A percentile compares a stretch with the other conserved stretches of the same genome.
Evolutionary conservation across 2,888 invertebrate genomes (phyloP).

Genomic region (Thera obeliscata): DNA sequence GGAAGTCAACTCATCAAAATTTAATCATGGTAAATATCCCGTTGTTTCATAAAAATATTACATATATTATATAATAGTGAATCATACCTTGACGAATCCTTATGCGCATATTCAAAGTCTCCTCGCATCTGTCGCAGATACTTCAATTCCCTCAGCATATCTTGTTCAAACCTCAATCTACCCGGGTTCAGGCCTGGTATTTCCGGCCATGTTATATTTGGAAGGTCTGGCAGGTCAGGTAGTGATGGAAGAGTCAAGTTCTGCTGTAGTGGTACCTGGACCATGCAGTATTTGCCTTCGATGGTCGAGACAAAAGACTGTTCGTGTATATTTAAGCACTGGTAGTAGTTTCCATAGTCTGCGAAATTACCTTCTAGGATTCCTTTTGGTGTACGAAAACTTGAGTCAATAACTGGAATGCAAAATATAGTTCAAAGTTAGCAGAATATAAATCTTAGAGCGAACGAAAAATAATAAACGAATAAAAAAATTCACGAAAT

Average conservation of each 20-base stretch:
- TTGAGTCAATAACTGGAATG: slow-evolving; percentile 62
- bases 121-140: slow-evolving; percentile 12
- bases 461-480: too few species aligned
- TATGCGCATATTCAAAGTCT: not conserved
- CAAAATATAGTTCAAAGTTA: not conserved
- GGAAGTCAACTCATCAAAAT: too few species aligned
- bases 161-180: slow-evolving; percentile 27
- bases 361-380: slow-evolving; percentile 54
- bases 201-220: slow-evolving; percentile 38
- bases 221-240: slow-evolving; percentile 44
- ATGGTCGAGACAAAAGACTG: slow-evolving; percentile 48
- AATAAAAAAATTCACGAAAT: too few species aligned
- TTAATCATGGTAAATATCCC: too few species aligned
- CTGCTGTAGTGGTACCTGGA: slow-evolving; percentile 55
- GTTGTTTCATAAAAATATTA: too few species aligned
- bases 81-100: slow-evolving; percentile 16
- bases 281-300: slow-evolving; percentile 67
- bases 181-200: slow-evolving; percentile 36
- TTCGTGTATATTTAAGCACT: slow-evolving; percentile 60
- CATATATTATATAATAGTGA: not conserved
- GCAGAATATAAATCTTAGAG: too few species aligned
- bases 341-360: slow-evolving; percentile 62
- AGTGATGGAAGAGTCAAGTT: slow-evolving; percentile 42
- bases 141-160: slow-evolving; percentile 6
- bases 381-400: slow-evolving; percentile 62